Evolutionary conservation across 2,888 invertebrate species (phyloP).

Genomic region (Epinotia ramella): DNA sequence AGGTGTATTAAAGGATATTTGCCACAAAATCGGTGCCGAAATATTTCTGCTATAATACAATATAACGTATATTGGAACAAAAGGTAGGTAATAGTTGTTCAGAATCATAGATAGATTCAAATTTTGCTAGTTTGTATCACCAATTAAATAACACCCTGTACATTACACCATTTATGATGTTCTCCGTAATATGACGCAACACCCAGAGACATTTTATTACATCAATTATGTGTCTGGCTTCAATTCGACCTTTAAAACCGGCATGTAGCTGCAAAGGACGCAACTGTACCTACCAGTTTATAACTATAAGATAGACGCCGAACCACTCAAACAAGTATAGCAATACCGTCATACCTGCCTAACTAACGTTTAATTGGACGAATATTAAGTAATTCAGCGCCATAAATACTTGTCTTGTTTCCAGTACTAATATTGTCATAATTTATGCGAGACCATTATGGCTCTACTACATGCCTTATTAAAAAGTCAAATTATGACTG

Average conservation of each 20-base stretch:
- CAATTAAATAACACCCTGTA: no score
- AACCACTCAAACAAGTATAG: conserved; percentile 11
- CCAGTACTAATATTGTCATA: not conserved
- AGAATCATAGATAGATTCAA: no score
- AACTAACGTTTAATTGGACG: conserved; percentile 2
- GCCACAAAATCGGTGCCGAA: not conserved
- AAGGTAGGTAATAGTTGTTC: no score
- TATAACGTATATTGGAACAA: no score
- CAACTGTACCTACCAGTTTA: conserved; percentile 4
- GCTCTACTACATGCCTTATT: not conserved
- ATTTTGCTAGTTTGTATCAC: no score
- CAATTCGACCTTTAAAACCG: conserved; percentile 20
- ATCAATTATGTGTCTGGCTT: conserved; percentile 9
- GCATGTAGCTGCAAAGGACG: conserved; percentile 1
- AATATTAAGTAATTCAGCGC: not conserved
- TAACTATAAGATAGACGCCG: not conserved
- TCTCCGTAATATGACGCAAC: not conserved
- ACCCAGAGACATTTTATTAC: not conserved
- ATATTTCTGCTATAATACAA: no score
- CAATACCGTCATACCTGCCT: conserved; percentile 7
- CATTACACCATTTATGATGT: not conserved
- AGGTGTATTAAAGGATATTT: not conserved
- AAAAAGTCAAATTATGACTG: not conserved
- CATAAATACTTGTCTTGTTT: not conserved
- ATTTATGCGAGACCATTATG: not conserved